These are phyloP conservation scores for Gallirallus australis DNA, from an alignment of 2,797 vertebrate genomes.

Conservation along the genomic window DNA sequence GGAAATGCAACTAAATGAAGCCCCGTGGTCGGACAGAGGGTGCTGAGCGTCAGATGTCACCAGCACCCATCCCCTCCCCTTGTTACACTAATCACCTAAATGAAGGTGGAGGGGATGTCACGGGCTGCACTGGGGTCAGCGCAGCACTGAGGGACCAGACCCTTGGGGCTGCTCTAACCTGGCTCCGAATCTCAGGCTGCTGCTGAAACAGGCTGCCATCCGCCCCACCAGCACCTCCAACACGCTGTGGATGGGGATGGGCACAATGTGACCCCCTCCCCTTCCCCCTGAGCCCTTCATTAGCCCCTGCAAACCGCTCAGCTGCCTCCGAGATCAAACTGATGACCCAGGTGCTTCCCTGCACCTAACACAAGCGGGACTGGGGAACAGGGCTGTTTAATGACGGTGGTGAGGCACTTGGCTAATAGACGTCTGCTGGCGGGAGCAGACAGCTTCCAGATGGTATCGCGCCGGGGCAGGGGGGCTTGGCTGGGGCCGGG, in stretches of 20 bases:
- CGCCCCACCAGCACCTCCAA: not conserved
- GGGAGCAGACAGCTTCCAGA: slow-evolving; percentile 74
- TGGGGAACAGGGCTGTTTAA: slow-evolving; percentile 29
- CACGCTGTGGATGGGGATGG: not conserved
- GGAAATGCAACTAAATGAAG: not conserved
- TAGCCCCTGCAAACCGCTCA: not conserved
- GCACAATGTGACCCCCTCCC: not conserved
- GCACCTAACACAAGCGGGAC: not conserved
- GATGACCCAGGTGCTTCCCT: slow-evolving; percentile 44
- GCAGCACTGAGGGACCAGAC: not conserved
- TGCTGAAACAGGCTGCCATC: not conserved
- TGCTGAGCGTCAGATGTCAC: not conserved
- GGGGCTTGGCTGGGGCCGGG: not conserved
- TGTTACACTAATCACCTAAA: not conserved
- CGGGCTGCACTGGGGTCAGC: not conserved
- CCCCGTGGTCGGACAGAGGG: accelerated
- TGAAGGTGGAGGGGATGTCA: not conserved
- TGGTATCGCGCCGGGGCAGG: slow-evolving; percentile 32
- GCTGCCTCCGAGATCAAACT: slow-evolving; percentile 24
- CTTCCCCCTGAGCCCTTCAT: not conserved
- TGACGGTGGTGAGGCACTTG: not conserved
- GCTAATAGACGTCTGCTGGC: slow-evolving; percentile 52
- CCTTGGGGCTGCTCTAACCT: not conserved
- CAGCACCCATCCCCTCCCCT: accelerated
- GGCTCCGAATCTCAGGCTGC: not conserved